Evolutionary conservation across 2,888 invertebrate species (phyloP).

Genomic region (Trachelus tabidus): DNA sequence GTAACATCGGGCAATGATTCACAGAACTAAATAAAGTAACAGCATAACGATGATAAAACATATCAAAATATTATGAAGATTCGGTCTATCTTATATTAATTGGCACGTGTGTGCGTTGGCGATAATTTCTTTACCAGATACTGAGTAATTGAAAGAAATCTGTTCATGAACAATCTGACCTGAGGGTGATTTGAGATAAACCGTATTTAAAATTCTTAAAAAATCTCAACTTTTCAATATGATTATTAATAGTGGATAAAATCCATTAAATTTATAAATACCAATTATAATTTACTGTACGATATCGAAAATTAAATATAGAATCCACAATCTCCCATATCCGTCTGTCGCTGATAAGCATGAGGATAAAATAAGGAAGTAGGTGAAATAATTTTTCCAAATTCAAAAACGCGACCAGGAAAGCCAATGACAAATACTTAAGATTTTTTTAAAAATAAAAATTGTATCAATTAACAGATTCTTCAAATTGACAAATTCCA

Average conservation of each 20-base stretch:
- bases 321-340: not conserved
- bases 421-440: not conserved
- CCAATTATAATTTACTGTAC: too few relatives aligned
- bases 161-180: not conserved
- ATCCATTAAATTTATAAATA: too few relatives aligned
- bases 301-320: not conserved
- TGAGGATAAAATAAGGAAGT: not conserved
- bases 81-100: not conserved
- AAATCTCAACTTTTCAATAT: not conserved
- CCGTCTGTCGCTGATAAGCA: not conserved
- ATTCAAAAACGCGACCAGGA: not conserved
- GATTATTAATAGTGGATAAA: too few relatives aligned
- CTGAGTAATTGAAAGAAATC: not conserved
- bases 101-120: not conserved
- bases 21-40: not conserved
- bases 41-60: not conserved
- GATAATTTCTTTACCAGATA: not conserved
- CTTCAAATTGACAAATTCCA: constrained; percentile 70
- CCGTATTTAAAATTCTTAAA: not conserved
- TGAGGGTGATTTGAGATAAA: not conserved
- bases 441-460: not conserved
- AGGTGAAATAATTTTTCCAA: not conserved
- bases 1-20: too few relatives aligned
- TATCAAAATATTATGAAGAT: not conserved
- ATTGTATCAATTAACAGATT: constrained; percentile 25